A percentile compares a stretch with the other conserved stretches of the same genome.
Conservation (phyloP, 2,888 invertebrate genomes). For the Amitus sp. region DNA sequence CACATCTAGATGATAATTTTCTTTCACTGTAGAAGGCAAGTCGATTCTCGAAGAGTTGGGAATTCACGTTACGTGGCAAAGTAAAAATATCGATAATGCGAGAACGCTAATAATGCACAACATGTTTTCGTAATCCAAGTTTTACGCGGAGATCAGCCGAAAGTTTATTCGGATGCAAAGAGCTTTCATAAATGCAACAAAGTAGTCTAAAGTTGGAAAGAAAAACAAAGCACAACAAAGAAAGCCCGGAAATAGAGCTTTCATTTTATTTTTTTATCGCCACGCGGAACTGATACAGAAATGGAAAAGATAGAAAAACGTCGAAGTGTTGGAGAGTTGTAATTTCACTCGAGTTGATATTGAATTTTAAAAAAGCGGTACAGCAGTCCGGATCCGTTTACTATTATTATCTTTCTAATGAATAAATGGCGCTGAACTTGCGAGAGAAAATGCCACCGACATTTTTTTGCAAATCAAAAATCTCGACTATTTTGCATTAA, state of each 20-base stretch:
- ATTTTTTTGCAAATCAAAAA: no score
- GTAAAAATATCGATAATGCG: neutral
- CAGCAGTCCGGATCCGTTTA: neutral
- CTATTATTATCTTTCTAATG: no score
- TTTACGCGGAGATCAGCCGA: neutral
- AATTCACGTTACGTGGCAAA: neutral
- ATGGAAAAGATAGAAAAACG: slow-evolving; percentile 1
- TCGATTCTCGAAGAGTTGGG: neutral
- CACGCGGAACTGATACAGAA: neutral
- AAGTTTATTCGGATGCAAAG: neutral
- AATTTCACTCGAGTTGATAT: slow-evolving; percentile 2
- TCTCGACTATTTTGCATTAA: slow-evolving; percentile 1
- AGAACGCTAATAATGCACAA: neutral
- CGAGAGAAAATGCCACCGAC: no score
- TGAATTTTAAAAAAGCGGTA: slow-evolving; percentile 1
- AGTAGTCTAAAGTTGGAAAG: slow-evolving; percentile 3
- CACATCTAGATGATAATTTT: no score
- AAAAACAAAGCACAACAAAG: slow-evolving; percentile 1
- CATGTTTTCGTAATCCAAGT: neutral
- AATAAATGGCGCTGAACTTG: no score
- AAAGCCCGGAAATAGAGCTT: slow-evolving; percentile 1
- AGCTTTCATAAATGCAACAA: slow-evolving; percentile 3
- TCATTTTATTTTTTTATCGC: neutral
- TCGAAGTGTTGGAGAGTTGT: neutral
- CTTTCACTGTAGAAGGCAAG: no score